Conservation (phyloP, 1,140 invertebrate genomes). For the Drosophila kikkawai region DNA sequence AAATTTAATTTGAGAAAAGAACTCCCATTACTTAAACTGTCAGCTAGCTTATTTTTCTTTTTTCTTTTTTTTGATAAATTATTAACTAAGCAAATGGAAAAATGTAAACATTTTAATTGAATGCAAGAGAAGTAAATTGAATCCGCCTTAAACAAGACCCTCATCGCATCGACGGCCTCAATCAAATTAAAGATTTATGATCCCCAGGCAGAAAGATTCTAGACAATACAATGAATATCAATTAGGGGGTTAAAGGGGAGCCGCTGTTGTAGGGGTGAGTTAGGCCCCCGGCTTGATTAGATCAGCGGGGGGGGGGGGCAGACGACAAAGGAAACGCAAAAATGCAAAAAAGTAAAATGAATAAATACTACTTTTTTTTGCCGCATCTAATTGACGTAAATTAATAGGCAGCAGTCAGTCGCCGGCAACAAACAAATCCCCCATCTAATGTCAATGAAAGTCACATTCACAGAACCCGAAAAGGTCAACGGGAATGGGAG, state of each 20-base stretch:
- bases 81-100: conserved; percentile 36
- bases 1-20: background rate
- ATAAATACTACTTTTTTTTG: conserved; percentile 38
- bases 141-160: conserved; percentile 54
- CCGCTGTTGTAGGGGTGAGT: background rate
- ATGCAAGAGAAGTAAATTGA: conserved; percentile 50
- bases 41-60: background rate
- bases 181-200: conserved; percentile 59
- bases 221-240: conserved; percentile 60
- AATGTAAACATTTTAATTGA: conserved; percentile 53
- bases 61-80: conserved; percentile 13
- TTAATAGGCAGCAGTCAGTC: conserved; percentile 56
- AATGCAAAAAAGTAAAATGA: conserved; percentile 39
- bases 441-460: conserved; percentile 49
- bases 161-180: conserved; percentile 48
- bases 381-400: conserved; percentile 56
- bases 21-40: conserved; percentile 2
- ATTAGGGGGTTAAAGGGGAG: conserved; percentile 33
- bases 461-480: conserved; percentile 44
- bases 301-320: conserved; percentile 25
- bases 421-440: conserved; percentile 20
- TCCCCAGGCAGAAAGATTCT: conserved; percentile 42
- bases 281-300: conserved; percentile 47
- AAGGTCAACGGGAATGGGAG: conserved; percentile 35
- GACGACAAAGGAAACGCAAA: conserved; percentile 32